These are phyloP conservation scores for Trinectes maculatus DNA, from an alignment of 2,113 vertebrate genomes.

Conservation along the genomic window DNA sequence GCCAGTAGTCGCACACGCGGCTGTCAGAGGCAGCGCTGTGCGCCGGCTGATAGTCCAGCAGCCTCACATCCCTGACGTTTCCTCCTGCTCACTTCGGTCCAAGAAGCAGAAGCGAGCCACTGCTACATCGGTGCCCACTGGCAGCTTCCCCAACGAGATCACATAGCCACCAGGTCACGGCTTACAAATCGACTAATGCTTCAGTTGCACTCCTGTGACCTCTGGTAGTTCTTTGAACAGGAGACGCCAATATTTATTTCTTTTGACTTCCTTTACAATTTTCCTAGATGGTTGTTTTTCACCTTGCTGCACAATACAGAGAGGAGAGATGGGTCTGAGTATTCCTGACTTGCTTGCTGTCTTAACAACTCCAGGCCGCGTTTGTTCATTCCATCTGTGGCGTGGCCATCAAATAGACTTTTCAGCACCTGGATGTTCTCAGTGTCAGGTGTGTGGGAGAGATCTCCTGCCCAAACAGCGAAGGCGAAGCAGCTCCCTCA, in stretches of 20 bases:
- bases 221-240: conserved; percentile 3
- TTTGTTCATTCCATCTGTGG: conserved; percentile 18
- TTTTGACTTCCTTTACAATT: not conserved
- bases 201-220: conserved; percentile 10
- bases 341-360: conserved; percentile 20
- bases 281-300: conserved; percentile 6
- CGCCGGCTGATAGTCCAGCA: conserved; percentile 70
- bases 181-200: conserved; percentile 38
- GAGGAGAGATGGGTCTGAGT: not conserved
- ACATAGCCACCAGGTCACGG: conserved; percentile 56
- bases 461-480: conserved; percentile 11
- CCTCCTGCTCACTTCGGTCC: conserved; percentile 49
- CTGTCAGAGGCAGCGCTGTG: conserved; percentile 73
- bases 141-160: conserved; percentile 54
- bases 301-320: not conserved
- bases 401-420: conserved; percentile 24
- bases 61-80: conserved; percentile 40
- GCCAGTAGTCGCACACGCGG: conserved; percentile 75
- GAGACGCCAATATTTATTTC: conserved; percentile 12
- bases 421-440: conserved; percentile 13
- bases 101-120: conserved; percentile 57
- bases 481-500: conserved; percentile 19
- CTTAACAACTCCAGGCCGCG: conserved; percentile 9
- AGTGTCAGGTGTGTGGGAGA: conserved; percentile 21
- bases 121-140: conserved; percentile 49